Evolutionary conservation across 2,797 vertebrate species (phyloP).

Genomic region (Sebastes iracundus): DNA sequence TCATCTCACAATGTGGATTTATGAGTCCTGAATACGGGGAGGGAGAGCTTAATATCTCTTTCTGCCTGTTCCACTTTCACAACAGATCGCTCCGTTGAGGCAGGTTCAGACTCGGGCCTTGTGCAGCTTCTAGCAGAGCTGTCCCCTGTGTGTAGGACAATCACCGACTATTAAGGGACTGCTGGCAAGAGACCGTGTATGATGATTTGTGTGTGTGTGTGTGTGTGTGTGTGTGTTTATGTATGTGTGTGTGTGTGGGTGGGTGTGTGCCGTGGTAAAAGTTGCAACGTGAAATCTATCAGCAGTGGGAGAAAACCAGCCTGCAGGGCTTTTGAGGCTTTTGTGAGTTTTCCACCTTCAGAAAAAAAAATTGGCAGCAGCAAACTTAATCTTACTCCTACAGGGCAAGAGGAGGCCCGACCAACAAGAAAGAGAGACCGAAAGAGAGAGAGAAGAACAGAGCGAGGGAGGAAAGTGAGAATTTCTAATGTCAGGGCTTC

Average conservation of each 20-base stretch:
- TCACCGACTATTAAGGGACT: conserved; percentile 27
- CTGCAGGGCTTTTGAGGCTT: conserved; percentile 62
- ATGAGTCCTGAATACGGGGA: conserved; percentile 55
- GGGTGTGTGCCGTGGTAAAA: conserved; percentile 22
- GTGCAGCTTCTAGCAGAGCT: conserved; percentile 33
- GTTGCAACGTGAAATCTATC: conserved; percentile 58
- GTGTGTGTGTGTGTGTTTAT: background rate
- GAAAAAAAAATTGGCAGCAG: conserved; percentile 46
- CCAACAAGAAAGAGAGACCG: conserved; percentile 35
- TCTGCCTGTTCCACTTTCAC: conserved; percentile 30
- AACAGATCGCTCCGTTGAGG: conserved; percentile 46
- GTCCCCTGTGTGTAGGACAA: conserved; percentile 43
- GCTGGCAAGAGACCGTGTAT: conserved; percentile 25
- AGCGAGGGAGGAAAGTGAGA: conserved; percentile 27
- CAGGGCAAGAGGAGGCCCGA: conserved; percentile 46
- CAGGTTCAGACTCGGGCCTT: conserved; percentile 64
- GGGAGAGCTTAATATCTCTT: conserved; percentile 38
- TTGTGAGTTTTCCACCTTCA: conserved; percentile 68
- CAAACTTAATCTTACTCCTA: conserved; percentile 67
- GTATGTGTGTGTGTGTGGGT: background rate
- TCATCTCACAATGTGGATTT: conserved; percentile 50
- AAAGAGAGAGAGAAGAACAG: conserved; percentile 20
- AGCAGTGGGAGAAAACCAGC: conserved; percentile 57
- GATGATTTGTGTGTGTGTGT: conserved; percentile 27
- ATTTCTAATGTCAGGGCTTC: conserved; percentile 25